Percentiles rank a stretch among this genome's conserved stretches.
Conservation (phyloP, 1,140 invertebrate genomes). For the Pseudomyrmex pallidus region DNA sequence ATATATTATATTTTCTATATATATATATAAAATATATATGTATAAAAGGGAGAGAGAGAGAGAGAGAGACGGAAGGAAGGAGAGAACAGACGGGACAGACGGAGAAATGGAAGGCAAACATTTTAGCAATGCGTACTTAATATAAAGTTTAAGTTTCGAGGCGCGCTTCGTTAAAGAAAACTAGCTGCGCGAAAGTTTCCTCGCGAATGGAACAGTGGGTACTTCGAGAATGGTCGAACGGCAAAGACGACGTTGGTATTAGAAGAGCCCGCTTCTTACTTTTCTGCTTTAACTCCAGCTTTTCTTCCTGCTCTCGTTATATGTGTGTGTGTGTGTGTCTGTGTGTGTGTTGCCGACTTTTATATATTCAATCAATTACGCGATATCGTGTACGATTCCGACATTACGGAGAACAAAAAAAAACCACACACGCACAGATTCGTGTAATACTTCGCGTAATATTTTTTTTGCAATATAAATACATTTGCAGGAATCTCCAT, state of each 20-base stretch:
- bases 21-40: too few relatives aligned
- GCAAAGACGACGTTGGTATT: slow-evolving; percentile 27
- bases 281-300: not conserved
- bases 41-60: not conserved
- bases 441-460: too few relatives aligned
- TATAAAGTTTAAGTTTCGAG: slow-evolving; percentile 62
- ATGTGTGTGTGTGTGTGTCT: too few relatives aligned
- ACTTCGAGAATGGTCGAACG: slow-evolving; percentile 41
- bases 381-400: not conserved
- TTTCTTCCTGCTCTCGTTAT: not conserved
- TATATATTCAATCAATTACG: slow-evolving; percentile 38
- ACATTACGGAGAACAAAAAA: not conserved
- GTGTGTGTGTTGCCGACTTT: slow-evolving; percentile 2
- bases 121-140: slow-evolving; percentile 62
- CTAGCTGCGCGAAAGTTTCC: slow-evolving; percentile 58
- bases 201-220: slow-evolving; percentile 37
- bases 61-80: not conserved
- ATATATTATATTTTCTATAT: too few relatives aligned
- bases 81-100: not conserved
- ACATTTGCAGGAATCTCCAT: too few relatives aligned
- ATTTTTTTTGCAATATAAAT: too few relatives aligned
- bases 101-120: slow-evolving; percentile 46
- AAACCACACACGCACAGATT: not conserved
- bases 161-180: slow-evolving; percentile 65
- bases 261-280: not conserved